Evolutionary conservation across 2,113 vertebrate species (phyloP), one percentile per base, ranked within the genome.

Genomic region (Glareola pratincola): DNA sequence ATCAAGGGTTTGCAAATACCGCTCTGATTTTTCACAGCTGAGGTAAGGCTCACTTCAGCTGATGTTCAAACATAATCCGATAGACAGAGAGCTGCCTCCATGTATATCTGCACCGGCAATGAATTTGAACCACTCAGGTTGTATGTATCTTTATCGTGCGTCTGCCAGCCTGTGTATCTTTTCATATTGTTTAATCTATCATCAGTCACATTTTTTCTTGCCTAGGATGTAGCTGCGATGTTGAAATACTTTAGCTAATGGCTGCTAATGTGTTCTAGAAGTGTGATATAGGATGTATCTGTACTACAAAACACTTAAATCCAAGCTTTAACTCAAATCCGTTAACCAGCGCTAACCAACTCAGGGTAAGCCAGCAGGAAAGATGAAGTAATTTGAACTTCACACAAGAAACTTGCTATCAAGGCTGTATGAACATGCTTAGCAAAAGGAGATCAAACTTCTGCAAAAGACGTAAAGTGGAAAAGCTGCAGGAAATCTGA

Each of bases 301-400:
- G 34, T 53, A 68, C 36, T 57, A 69, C 50, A 73, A 76, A 93
- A 73, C 27, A 62, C 30, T 53, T 47, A 41, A 19, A 23, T 34
- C 41, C 41, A 66, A 93, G 75, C 60, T 74, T 79, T 78, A 78
- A 37, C 41, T 75, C 17, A 39, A 32, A 47, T 69, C 48, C 6
- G 30, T 36, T 72, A 76, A 62, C 36, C 45, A 45, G 72, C 76
- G 56, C 47, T n/a, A 67, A 48, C 68, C 62, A 80, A 34, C 45
- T 54, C 21, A 8, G 41, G 47, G 51, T 78, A 34, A 79, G 79
- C 57, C n/a, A 76, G 78, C 62, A 66, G 53, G 30, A 75, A 85
- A 88, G 53, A 64, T 48, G 39, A 91, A 75, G 19, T 45, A 29
- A 81, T 92, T 36, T 85, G 90, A 85, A 73, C 39, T 87, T 87